A percentile compares a stretch with the other conserved stretches of the same genome.
These are phyloP conservation scores for Colletes gigas DNA, from an alignment of 1,140 invertebrate species.

Conservation along the genomic window DNA sequence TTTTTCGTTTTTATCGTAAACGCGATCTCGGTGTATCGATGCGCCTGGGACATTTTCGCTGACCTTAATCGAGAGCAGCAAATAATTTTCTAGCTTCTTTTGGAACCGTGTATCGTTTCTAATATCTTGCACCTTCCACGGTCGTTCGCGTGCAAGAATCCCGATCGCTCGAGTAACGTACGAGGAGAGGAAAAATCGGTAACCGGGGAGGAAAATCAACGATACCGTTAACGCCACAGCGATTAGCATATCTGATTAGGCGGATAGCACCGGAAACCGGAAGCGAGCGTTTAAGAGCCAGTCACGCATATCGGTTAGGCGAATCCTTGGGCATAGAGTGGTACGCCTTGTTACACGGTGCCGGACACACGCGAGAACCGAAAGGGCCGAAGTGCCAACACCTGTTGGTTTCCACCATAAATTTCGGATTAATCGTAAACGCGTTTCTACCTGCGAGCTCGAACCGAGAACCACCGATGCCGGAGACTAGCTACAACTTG, in stretches of 20 bases:
- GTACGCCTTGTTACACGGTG: constrained; percentile 67
- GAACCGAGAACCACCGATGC: background rate
- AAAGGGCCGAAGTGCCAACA: constrained; percentile 59
- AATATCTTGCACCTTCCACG: no score
- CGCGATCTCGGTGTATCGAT: background rate
- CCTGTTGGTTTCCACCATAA: constrained; percentile 69
- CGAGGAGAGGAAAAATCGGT: background rate
- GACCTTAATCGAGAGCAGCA: background rate
- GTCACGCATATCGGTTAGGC: constrained; percentile 63
- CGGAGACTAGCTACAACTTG: background rate
- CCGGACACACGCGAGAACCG: constrained; percentile 56
- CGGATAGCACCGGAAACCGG: constrained; percentile 56
- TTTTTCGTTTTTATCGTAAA: background rate
- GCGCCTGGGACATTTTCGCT: background rate
- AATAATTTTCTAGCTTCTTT: no score
- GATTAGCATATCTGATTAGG: constrained; percentile 58
- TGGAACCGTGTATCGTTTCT: no score
- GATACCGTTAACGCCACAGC: background rate
- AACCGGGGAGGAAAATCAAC: background rate
- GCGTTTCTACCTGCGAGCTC: constrained; percentile 25
- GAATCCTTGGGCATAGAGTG: constrained; percentile 63
- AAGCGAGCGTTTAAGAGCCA: constrained; percentile 61
- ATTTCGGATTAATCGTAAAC: constrained; percentile 66
- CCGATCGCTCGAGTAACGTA: no score
- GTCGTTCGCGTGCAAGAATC: no score